Conservation (phyloP, 35 echinoderm and acorn worm species). For the Nesometra sesokonis region DNA sequence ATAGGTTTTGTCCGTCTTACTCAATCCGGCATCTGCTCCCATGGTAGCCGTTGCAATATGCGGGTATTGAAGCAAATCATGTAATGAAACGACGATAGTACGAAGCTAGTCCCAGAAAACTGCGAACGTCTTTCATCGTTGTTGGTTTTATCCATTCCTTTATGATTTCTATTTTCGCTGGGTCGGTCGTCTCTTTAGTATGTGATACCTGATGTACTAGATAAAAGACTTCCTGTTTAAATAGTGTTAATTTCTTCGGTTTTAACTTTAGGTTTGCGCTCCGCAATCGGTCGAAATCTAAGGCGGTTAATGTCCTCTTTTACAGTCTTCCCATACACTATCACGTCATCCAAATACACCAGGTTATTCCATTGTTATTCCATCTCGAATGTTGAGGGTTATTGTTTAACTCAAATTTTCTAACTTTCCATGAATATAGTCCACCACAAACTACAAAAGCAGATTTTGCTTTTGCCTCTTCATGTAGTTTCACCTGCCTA, state of each 20-base stretch:
- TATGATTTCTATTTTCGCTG: constrained; percentile 11
- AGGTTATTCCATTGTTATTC: too few relatives aligned
- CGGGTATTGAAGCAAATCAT: constrained; percentile 23
- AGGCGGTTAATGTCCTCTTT: not conserved
- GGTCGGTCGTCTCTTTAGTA: constrained; percentile 17
- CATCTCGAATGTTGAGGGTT: too few relatives aligned
- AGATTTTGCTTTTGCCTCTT: too few relatives aligned
- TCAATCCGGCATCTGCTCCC: too few relatives aligned
- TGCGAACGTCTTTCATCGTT: constrained; percentile 26
- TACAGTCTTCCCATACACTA: too few relatives aligned
- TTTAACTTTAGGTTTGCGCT: constrained; percentile 29
- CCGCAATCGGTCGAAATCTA: constrained; percentile 26
- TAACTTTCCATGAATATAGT: too few relatives aligned
- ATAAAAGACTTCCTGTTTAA: constrained; percentile 26
- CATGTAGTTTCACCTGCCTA: too few relatives aligned
- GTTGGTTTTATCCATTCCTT: constrained; percentile 18
- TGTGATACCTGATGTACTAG: constrained; percentile 30
- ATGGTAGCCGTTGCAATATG: too few relatives aligned
- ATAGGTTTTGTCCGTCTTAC: too few relatives aligned
- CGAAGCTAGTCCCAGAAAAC: constrained; percentile 26
- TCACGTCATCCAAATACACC: constrained; percentile 47
- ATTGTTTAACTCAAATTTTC: too few relatives aligned
- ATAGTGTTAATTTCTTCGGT: constrained; percentile 40
- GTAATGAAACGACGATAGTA: constrained; percentile 37
- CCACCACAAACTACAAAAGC: too few relatives aligned